These are phyloP conservation scores for Drosophila busckii DNA, from an alignment of 1,140 invertebrate genomes.

Conservation along the genomic window DNA sequence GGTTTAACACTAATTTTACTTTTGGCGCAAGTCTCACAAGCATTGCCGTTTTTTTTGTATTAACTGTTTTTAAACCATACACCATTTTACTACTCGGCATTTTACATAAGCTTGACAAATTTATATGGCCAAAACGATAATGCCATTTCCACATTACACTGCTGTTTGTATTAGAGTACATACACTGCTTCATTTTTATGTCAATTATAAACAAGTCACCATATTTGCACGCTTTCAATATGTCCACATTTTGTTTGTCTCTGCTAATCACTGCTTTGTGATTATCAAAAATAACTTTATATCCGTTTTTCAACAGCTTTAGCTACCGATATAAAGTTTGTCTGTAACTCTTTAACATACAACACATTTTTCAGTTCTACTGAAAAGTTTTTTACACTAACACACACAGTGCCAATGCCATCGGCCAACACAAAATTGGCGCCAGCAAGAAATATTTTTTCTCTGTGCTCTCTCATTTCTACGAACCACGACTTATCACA, in stretches of 20 bases:
- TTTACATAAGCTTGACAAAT: background rate
- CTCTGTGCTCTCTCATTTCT: background rate
- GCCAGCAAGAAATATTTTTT: too few relatives aligned
- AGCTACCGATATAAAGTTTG: background rate
- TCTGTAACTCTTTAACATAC: background rate
- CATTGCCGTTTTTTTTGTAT: background rate
- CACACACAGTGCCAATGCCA: background rate
- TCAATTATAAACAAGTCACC: background rate
- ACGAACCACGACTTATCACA: background rate
- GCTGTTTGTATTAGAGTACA: background rate
- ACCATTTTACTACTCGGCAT: background rate
- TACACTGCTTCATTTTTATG: background rate
- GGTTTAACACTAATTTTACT: background rate
- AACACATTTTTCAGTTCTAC: conserved; percentile 1
- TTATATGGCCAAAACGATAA: background rate
- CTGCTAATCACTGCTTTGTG: too few relatives aligned
- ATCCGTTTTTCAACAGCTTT: background rate
- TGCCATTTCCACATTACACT: conserved; percentile 1
- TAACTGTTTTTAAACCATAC: background rate
- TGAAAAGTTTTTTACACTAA: too few relatives aligned
- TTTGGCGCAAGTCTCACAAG: background rate
- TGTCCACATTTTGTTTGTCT: background rate
- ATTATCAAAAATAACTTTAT: too few relatives aligned
- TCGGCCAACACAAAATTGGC: background rate
- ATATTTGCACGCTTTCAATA: too few relatives aligned